Base-by-base conservation (phyloP, 2,888 invertebrate genomes). In the Chloroclystis v-ata region DNA sequence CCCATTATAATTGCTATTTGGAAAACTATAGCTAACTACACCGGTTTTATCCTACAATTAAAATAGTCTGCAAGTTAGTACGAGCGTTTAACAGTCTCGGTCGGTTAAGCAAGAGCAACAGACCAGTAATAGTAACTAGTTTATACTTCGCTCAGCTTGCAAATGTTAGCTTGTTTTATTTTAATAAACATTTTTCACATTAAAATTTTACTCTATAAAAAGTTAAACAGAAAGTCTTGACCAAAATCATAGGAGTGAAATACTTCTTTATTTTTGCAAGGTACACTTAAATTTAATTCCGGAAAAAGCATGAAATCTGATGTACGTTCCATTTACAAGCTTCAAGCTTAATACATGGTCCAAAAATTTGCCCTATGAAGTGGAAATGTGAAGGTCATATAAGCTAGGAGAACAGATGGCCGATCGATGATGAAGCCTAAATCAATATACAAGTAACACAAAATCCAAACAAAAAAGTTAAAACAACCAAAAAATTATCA, bases 131-230 rank as follows among this genome's bases (percentile, higher is more conserved):
- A 32, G 32, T 32, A 32, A 32, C 14, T 14, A 32, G 38, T 32
- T 24, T 35, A 11, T 9, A 37, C 46, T 43, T 49, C 43, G 35
- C 38, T 45, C 43, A n/a, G 14, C 10, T 26, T 5, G 32, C 26
- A 35, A 8, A 14, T 28, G 26, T 35, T 26, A 8, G 25, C 14
- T 12, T 25, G 28, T 32, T 9, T 14, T 32, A 32, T 32, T 32
- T 32, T 9, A n/a, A 14, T 14, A 5, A 32, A 14, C 13, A 14
- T 32, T n/a, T 14, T 32, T 30, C 30, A 30, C 9, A 13, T 30
- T 30, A 13, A 13, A 30, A n/a, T 8, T 6, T 26, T 26, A 1
- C 26, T 26, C 8, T n/a, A n/a, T n/a, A n/a, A n/a, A n/a, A 26
- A 8, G 8, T 26, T 8, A 6, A 6, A 9, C 26, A 8, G 9